These are phyloP conservation scores for Drosophila neotestacea DNA, from an alignment of 2,888 invertebrate genomes.

Conservation along the genomic window DNA sequence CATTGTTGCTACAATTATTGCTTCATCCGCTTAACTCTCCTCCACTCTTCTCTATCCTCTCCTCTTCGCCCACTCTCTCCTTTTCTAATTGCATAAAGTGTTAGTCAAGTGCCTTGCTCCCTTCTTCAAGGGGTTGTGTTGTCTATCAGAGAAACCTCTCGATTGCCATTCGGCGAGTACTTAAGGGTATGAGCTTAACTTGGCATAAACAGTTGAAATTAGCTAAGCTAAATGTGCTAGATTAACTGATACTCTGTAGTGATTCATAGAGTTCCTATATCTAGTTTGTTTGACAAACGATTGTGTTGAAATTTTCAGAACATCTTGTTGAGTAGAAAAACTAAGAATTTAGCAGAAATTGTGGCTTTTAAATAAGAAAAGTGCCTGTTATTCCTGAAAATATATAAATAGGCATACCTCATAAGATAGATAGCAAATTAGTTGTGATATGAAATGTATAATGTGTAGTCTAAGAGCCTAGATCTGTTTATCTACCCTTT, in stretches of 20 bases:
- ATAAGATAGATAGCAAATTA: no score
- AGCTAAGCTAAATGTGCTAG: background rate
- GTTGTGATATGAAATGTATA: no score
- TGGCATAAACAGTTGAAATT: background rate
- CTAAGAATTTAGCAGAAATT: no score
- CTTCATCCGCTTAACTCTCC: conserved; percentile 37
- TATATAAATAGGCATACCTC: no score
- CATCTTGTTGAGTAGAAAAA: no score
- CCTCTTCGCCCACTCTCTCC: background rate
- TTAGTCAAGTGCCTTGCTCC: conserved; percentile 31
- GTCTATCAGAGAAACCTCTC: conserved; percentile 5
- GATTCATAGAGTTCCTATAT: background rate
- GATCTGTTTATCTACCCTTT: background rate
- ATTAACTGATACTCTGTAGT: background rate
- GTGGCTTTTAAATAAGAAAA: no score
- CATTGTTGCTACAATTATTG: conserved; percentile 57
- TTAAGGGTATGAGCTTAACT: conserved; percentile 12
- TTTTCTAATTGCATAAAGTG: conserved; percentile 49
- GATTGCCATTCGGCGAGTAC: conserved; percentile 10
- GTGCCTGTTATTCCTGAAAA: no score
- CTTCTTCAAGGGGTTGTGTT: conserved; percentile 21
- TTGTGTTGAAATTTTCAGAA: background rate
- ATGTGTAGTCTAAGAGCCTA: no score
- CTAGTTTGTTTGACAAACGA: background rate
- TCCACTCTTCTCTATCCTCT: background rate